Evolutionary conservation across 2,113 vertebrate species (phyloP).

Genomic region (Archilochus colubris): DNA sequence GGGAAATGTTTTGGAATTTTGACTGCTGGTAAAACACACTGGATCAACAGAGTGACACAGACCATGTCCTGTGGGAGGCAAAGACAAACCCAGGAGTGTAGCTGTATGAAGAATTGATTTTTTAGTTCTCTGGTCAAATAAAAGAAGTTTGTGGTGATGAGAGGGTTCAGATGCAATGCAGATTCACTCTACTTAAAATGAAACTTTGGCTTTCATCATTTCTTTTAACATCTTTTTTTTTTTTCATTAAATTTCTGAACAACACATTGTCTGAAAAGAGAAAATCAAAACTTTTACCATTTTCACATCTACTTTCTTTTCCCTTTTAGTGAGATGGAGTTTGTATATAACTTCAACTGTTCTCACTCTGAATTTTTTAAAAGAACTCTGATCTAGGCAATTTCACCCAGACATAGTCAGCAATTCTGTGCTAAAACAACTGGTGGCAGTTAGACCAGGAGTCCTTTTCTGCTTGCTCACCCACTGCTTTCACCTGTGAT

Average conservation of each 20-base stretch:
- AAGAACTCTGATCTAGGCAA: not conserved
- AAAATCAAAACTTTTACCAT: not conserved
- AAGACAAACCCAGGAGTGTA: not conserved
- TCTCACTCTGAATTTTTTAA: not conserved
- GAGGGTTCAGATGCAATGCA: not conserved
- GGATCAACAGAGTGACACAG: slow-evolving; percentile 17
- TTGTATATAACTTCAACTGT: not conserved
- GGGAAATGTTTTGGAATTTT: slow-evolving; percentile 22
- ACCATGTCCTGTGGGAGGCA: not conserved
- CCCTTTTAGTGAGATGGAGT: not conserved
- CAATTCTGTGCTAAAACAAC: not conserved
- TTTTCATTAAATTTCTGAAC: not conserved
- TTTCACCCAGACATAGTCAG: not conserved
- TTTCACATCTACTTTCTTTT: not conserved
- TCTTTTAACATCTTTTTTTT: not conserved
- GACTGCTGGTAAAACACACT: not conserved
- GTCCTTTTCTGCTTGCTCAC: not conserved
- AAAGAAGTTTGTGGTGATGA: not conserved
- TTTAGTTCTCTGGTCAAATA: slow-evolving; percentile 22
- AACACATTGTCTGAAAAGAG: not conserved
- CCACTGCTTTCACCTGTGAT: not conserved
- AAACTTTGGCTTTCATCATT: slow-evolving; percentile 3
- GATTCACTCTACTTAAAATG: not conserved
- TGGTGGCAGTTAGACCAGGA: not conserved
- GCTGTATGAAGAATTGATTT: slow-evolving; percentile 17